These are phyloP conservation scores for Picus viridis DNA, from an alignment of 2,797 vertebrate species.

Conservation along the genomic window DNA sequence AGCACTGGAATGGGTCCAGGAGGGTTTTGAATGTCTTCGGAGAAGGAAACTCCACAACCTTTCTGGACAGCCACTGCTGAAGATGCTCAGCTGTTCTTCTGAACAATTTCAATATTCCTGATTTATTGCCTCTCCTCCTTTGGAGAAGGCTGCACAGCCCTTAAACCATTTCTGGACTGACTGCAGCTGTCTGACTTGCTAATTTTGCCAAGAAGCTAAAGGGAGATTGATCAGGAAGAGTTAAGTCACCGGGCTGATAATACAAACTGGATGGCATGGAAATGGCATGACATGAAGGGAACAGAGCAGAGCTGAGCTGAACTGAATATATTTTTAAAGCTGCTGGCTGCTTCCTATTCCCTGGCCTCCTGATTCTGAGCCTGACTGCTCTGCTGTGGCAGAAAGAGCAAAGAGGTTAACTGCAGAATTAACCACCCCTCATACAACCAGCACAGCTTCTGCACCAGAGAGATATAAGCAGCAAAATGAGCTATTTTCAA, in stretches of 20 bases:
- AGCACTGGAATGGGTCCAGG: no score
- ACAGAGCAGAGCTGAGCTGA: not conserved
- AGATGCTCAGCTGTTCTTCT: not conserved
- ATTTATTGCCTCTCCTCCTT: not conserved
- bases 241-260: not conserved
- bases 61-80: not conserved
- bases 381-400: not conserved
- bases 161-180: not conserved
- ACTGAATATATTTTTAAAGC: not conserved
- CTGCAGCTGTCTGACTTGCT: not conserved
- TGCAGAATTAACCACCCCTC: conserved; percentile 40
- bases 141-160: not conserved
- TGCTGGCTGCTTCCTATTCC: conserved; percentile 33
- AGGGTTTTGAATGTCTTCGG: no score
- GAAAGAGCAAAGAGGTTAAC: conserved; percentile 50
- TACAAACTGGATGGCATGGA: not conserved
- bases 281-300: not conserved
- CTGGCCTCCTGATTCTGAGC: conserved; percentile 24
- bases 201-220: not conserved
- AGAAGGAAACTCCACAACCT: no score
- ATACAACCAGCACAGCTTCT: conserved; percentile 4
- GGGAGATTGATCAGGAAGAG: not conserved
- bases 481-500: conserved; percentile 18
- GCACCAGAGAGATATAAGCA: conserved; percentile 15
- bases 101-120: not conserved